Percentiles rank a stretch among this genome's conserved stretches.
Conservation (phyloP, 2,797 vertebrate genomes). For the Melanotaenia nigrans region DNA sequence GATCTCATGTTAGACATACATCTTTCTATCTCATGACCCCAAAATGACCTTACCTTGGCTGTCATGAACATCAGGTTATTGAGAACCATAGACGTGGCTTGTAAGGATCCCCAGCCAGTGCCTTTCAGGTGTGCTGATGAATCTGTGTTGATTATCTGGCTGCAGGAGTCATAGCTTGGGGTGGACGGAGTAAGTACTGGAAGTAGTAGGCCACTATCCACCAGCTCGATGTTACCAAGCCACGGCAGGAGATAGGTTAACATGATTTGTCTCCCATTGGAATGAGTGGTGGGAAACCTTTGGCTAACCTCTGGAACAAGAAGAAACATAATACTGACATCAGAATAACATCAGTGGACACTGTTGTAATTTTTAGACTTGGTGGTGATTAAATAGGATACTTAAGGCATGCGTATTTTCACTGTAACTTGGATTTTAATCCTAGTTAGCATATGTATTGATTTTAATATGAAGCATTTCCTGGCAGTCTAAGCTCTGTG, state of each 20-base stretch:
- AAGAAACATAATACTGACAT: conserved; percentile 29
- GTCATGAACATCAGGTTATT: conserved; percentile 99
- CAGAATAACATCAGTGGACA: conserved; percentile 26
- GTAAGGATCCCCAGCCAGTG: conserved; percentile 94
- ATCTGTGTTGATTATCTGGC: conserved; percentile 76
- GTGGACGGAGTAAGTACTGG: conserved; percentile 88
- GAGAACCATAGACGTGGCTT: conserved; percentile 94
- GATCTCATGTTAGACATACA: background rate
- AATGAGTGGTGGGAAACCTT: conserved; percentile 87
- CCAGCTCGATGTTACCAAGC: conserved; percentile 95
- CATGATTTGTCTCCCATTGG: conserved; percentile 92
- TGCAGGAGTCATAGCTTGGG: conserved; percentile 86
- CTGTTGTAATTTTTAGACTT: conserved; percentile 16
- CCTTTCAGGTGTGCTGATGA: conserved; percentile 86
- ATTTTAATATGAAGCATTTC: conserved; percentile 21
- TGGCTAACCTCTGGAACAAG: conserved; percentile 74
- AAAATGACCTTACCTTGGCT: conserved; percentile 86
- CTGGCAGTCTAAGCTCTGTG: conserved; percentile 22
- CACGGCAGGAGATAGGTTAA: conserved; percentile 94
- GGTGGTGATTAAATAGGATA: conserved; percentile 25
- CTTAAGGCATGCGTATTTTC: conserved; percentile 20
- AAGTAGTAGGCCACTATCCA: conserved; percentile 90
- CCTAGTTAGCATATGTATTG: conserved; percentile 24
- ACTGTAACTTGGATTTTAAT: conserved; percentile 47
- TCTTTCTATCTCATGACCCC: background rate